A percentile compares a stretch with the other conserved stretches of the same genome.
These are phyloP conservation scores for Campoplex nolae DNA, from an alignment of 2,888 invertebrate genomes.

Conservation along the genomic window DNA sequence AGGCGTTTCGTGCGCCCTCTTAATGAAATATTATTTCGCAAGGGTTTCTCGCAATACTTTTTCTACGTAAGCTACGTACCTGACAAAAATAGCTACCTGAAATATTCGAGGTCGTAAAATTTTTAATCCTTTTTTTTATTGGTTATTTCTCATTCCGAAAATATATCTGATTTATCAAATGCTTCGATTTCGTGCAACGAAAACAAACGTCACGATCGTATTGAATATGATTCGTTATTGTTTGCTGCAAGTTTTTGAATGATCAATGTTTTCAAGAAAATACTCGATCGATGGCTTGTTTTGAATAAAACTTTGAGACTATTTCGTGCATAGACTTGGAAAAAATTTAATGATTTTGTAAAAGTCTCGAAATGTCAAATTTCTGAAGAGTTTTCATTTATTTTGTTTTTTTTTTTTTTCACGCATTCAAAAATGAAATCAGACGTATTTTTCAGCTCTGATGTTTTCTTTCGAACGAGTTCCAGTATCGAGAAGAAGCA, in stretches of 20 bases:
- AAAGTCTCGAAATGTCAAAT: background rate
- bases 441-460: background rate
- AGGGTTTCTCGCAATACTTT: constrained; percentile 8
- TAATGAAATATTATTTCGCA: constrained; percentile 7
- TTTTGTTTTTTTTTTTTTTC: background rate
- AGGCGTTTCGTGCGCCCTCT: background rate
- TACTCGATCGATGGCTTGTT: background rate
- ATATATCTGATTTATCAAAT: background rate
- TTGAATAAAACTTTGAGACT: background rate
- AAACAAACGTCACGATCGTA: background rate
- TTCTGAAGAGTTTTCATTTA: background rate
- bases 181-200: background rate
- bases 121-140: background rate
- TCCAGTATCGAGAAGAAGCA: background rate
- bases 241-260: background rate
- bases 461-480: background rate
- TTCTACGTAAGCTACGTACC: background rate
- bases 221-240: background rate
- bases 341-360: background rate
- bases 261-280: too few relatives aligned
- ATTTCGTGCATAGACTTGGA: background rate
- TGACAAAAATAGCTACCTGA: constrained; percentile 14
- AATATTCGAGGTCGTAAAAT: background rate
- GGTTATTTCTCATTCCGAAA: background rate
- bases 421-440: background rate